Base-by-base conservation (phyloP, 1,140 invertebrate species). In the Heliconius congener region DNA sequence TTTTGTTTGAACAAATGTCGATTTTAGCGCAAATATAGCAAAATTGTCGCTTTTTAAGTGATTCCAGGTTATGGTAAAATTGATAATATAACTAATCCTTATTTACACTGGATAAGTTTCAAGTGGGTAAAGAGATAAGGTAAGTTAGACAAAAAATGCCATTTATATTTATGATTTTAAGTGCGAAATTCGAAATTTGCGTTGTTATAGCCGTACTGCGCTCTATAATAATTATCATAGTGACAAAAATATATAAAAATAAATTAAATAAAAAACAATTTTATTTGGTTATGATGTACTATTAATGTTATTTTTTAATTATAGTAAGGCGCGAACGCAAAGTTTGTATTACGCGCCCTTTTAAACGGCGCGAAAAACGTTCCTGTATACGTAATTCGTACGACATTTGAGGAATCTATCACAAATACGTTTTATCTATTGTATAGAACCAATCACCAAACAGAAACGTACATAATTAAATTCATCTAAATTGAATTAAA, bases 41-140 rank as follows among this genome's bases (percentile, higher is more conserved):
- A 71, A 83, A 84, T 87, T 74, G 76, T 73, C 85, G 85, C 82
- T 87, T 80, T 82, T 86, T 86, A 92, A 90, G 91, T 86, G 84
- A 87, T 91, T 93, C 84, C 83, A 84, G 83, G 76, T 85, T 74
- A 88, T 75, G 91, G 87, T 90, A 90, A 89, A 91, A 91, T 91
- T 92, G 91, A 93, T 93, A 92, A 92, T 90, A 81, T 80, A 83
- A 82, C 85, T 93, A 91, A 93, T 93, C 91, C 90, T 86, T 93
- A 87, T 93, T 93, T 92, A 87, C 90, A 91, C 81, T 88, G 87
- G 86, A 89, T 86, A 90, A 91, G 85, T 81, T 84, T 92, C 85
- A 91, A 92, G 90, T 92, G 91, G 88, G 85, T 87, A 84, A 71
- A 80, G 80, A 71, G 92, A 93, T 93, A 93, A 93, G 87, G 57